Percentiles rank a stretch among this genome's conserved stretches.
These are phyloP conservation scores for Sebastes goodei DNA, from an alignment of 2,797 vertebrate species.

Conservation along the genomic window DNA sequence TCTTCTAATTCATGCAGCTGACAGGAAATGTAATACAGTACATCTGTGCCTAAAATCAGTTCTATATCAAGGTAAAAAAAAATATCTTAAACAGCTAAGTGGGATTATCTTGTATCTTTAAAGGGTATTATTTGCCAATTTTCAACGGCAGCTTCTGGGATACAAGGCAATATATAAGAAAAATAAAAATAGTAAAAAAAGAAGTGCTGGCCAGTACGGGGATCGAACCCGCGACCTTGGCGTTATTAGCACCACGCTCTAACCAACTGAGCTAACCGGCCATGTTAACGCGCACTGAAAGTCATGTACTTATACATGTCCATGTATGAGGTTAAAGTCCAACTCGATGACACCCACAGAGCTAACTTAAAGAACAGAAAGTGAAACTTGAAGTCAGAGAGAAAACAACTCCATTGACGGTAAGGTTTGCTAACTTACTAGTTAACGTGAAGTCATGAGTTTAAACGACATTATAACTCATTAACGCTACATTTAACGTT, in stretches of 20 bases:
- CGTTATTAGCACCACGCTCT: conserved; percentile 82
- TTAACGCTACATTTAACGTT: no score
- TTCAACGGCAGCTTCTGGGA: background rate
- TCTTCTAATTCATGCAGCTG: background rate
- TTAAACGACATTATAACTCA: background rate
- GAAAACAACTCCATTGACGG: background rate
- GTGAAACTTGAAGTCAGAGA: background rate
- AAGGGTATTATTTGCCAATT: background rate
- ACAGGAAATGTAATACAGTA: background rate
- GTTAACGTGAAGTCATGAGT: background rate
- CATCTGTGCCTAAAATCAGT: background rate
- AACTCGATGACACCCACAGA: no score
- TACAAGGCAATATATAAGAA: no score
- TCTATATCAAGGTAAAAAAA: background rate
- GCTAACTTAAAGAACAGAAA: background rate
- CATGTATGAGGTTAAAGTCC: no score
- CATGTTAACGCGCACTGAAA: fast-evolving
- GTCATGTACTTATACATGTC: background rate
- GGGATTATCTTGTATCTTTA: background rate
- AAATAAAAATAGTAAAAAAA: fast-evolving
- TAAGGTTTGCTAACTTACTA: background rate
- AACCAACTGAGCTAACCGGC: conserved; percentile 72
- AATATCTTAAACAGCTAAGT: background rate
- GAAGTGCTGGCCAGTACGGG: conserved; percentile 50
- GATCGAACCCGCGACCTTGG: conserved; percentile 73